Conservation (phyloP, 2,888 invertebrate species). For the Chloroclystis v-ata region DNA sequence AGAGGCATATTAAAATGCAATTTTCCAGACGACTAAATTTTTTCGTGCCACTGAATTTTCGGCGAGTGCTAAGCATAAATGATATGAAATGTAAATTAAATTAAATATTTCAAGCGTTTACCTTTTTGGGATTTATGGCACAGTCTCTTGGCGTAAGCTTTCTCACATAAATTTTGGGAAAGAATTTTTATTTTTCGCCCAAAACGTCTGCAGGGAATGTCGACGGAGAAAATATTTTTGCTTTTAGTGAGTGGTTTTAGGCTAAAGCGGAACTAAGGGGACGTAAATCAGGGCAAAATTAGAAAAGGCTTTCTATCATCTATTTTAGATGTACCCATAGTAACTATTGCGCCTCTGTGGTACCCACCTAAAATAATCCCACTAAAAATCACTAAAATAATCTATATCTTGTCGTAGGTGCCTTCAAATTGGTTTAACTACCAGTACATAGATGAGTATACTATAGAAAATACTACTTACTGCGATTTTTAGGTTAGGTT, state of each 20-base stretch:
- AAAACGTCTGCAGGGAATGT: constrained; percentile 5
- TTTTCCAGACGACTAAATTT: constrained; percentile 31
- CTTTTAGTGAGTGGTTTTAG: not conserved
- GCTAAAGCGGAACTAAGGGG: not conserved
- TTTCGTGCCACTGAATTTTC: constrained; percentile 30
- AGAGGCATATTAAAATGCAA: constrained; percentile 27
- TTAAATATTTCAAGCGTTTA: constrained; percentile 27
- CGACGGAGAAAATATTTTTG: not conserved
- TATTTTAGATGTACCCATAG: no score
- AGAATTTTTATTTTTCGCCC: constrained; percentile 15
- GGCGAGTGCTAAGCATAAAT: constrained; percentile 24
- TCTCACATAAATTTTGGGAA: constrained; percentile 26
- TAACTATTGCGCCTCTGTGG: no score
- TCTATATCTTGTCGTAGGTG: no score
- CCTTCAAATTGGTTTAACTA: no score
- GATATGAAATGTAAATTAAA: constrained; percentile 33
- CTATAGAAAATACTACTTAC: no score
- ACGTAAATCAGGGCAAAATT: not conserved
- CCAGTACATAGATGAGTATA: no score
- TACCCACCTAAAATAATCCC: no score
- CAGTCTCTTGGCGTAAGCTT: constrained; percentile 26
- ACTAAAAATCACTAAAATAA: no score
- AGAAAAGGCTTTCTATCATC: no score
- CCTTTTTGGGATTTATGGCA: constrained; percentile 28
- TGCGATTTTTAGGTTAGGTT: no score